phyloP scores from a whole-genome alignment of 2,888 invertebrate species.

The Cremastobaeus sp. region DNA sequence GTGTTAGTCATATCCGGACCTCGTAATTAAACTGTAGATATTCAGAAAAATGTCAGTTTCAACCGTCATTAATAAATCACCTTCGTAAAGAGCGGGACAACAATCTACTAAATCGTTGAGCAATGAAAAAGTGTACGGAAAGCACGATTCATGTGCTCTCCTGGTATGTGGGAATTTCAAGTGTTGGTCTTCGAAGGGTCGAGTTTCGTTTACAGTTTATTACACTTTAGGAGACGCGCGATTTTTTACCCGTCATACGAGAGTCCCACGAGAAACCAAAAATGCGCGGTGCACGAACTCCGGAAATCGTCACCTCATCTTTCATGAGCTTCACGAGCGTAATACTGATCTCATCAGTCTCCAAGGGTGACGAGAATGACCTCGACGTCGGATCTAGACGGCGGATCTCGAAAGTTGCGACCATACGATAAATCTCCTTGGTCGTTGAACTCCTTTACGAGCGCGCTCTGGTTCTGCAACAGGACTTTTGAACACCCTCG shows the following conservation, averaged over 20 bases:
- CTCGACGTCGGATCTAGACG: conserved; percentile 61
- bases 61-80: conserved; percentile 25
- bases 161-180: not conserved
- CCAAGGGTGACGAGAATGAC: conserved; percentile 63
- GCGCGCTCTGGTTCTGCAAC: conserved; percentile 44
- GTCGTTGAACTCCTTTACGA: conserved; percentile 66
- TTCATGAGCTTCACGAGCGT: conserved; percentile 56
- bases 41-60: conserved; percentile 62
- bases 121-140: too few species aligned
- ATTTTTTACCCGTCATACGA: conserved; percentile 26
- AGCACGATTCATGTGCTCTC: not conserved
- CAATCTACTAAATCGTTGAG: too few species aligned
- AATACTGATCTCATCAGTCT: conserved; percentile 62
- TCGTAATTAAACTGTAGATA: conserved; percentile 69
- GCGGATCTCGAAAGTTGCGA: conserved; percentile 58
- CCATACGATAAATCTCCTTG: conserved; percentile 66
- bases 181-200: not conserved
- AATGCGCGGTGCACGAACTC: conserved; percentile 47
- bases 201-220: conserved; percentile 31
- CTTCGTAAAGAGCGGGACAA: not conserved
- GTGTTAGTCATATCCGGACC: conserved; percentile 54
- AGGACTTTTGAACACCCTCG: conserved; percentile 54
- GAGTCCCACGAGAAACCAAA: conserved; percentile 36
- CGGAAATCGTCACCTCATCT: conserved; percentile 62
- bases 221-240: conserved; percentile 3